phyloP scores from a whole-genome alignment of 2,113 vertebrate species.

The Acrocephalus arundinaceus region DNA sequence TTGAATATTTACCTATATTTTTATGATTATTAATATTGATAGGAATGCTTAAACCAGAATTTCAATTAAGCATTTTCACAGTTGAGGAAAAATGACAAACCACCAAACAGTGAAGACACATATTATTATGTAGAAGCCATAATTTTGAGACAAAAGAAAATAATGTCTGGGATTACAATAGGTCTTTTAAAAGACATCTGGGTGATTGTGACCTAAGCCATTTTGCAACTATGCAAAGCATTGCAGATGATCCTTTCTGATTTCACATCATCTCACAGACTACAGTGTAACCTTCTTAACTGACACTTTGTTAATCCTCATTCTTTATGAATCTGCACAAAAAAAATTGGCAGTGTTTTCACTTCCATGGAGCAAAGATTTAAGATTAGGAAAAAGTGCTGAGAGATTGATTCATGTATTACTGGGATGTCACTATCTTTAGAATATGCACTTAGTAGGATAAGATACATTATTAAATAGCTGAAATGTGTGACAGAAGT shows the following conservation, averaged over 20 bases:
- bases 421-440: neutral
- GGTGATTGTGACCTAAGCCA: neutral
- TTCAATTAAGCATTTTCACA: neutral
- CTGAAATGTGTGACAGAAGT: neutral
- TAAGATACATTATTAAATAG: neutral
- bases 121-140: neutral
- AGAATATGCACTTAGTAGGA: neutral
- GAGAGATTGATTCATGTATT: neutral
- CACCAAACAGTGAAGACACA: neutral
- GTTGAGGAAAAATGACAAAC: neutral
- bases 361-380: neutral
- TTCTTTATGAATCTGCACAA: neutral
- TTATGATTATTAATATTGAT: neutral
- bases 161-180: neutral
- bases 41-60: neutral
- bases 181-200: neutral
- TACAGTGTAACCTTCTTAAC: neutral
- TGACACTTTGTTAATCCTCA: neutral
- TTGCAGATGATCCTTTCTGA: neutral
- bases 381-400: constrained; percentile 2
- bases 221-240: neutral
- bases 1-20: neutral
- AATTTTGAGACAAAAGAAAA: neutral
- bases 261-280: neutral
- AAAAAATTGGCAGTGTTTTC: neutral